Evolutionary conservation across 1,140 invertebrate genomes (phyloP), one percentile per base, ranked within the genome.

Genomic region (Meloidogyne floridensis): DNA sequence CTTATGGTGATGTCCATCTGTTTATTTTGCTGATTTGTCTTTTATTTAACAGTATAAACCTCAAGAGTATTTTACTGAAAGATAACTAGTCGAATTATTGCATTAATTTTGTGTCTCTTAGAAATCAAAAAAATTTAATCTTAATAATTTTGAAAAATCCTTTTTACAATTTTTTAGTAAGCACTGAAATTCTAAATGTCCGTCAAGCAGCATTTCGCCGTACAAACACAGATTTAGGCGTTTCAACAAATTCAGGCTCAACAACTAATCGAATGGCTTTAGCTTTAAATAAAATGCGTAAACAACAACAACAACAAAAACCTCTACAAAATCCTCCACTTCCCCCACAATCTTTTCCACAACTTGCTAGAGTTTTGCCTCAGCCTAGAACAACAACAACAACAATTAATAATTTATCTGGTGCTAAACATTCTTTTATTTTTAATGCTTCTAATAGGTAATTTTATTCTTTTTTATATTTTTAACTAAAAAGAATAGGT

Each of bases 221-320:
- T 13, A 75, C 73, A 59, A 83, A 86, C 15, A 86, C 84, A 11
- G 84, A 86, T 76, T 54, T 86, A 9, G 59, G 77, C 51, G 74
- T 70, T n/a, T 10, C 54, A 15, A 65, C 77, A 53, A 75, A 82
- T 18, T 47, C 59, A 0, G 4, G 4, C 0, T 20, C n/a, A n/a
- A 70, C n/a, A 15, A 71, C 18, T 32, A 72, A 53, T 72, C 20
- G 65, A 43, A 54, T 79, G 59, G 42, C 47, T 11, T 20, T 8
- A 74, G 43, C 77, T 54, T 51, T 79, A 72, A 79, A 69, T 20
- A 51, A 79, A 65, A 15, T 59, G 32, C 10, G 32, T 56, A 20
- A 78, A 78, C 56, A 59, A 77, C 76, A 56, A 53, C 75, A 42
- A 78, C 77, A 18, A 71, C 13, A 15, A n/a, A n/a, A 59, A 11